Evolutionary conservation across 2,113 vertebrate genomes (phyloP).

Genomic region (rabbit (Oryctolagus cuniculus)): DNA sequence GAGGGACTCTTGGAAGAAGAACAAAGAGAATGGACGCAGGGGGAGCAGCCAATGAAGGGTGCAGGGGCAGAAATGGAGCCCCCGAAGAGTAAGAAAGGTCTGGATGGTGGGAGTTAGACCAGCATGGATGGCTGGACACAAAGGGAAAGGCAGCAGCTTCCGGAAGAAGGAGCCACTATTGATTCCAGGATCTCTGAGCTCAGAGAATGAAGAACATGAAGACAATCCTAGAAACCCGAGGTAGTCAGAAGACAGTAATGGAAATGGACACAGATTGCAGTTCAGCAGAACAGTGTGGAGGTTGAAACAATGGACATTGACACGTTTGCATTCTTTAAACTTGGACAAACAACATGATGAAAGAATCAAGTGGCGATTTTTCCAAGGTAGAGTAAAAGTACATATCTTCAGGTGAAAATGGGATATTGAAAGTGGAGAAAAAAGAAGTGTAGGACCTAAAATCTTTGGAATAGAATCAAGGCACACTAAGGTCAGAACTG

Average conservation of each 20-base stretch:
- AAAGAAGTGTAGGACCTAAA: neutral
- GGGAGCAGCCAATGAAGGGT: neutral
- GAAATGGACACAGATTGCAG: neutral
- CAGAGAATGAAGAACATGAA: neutral
- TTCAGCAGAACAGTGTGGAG: neutral
- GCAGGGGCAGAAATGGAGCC: neutral
- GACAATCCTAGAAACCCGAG: neutral
- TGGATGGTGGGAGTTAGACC: neutral
- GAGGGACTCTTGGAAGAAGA: neutral
- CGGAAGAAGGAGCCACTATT: no score
- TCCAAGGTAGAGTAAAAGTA: neutral
- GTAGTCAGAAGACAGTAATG: neutral
- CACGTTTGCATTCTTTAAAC: neutral
- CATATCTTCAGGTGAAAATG: neutral
- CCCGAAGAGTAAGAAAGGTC: neutral
- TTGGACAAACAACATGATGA: neutral
- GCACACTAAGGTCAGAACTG: neutral
- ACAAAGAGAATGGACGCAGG: neutral
- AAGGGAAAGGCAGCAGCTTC: neutral
- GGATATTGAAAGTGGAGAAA: neutral
- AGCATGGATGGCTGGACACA: no score
- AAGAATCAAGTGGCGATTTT: neutral
- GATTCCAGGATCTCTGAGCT: neutral
- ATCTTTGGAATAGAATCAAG: neutral
- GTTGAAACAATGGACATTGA: neutral